phyloP scores from a whole-genome alignment of 2,888 invertebrate genomes.

The Mythimna albipuncta region DNA sequence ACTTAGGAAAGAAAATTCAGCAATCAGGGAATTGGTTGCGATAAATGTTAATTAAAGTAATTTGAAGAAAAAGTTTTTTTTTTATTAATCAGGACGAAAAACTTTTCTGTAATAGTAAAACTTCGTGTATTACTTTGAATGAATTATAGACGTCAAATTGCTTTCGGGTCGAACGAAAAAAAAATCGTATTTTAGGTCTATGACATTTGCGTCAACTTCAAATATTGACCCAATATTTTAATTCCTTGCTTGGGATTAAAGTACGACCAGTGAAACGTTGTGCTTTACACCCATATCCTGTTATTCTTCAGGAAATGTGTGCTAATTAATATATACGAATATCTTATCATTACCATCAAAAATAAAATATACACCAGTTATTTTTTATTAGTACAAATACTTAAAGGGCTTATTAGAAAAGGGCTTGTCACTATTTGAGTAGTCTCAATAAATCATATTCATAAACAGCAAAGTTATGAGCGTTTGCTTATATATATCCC shows the following conservation, averaged over 20 bases:
- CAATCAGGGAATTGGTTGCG: background rate
- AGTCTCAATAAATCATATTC: no score
- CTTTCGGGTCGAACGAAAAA: background rate
- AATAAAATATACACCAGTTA: no score
- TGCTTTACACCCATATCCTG: no score
- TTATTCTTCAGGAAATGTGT: background rate
- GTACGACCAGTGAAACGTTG: no score
- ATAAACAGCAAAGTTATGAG: no score
- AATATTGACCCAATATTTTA: background rate
- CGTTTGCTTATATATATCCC: no score
- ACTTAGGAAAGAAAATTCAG: background rate
- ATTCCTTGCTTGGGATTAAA: no score
- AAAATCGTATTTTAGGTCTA: background rate
- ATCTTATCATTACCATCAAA: background rate
- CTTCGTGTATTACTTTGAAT: background rate
- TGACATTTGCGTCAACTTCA: background rate
- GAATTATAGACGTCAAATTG: constrained; percentile 1
- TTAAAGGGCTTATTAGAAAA: no score
- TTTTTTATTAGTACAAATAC: no score
- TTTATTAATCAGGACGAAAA: constrained; percentile 6
- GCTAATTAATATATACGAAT: background rate
- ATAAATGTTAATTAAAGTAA: constrained; percentile 1
- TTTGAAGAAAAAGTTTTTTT: constrained; percentile 8
- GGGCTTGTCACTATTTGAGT: no score
- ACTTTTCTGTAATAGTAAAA: constrained; percentile 7